phyloP scores from a whole-genome alignment of 2,113 vertebrate genomes.

The Theristicus caerulescens region DNA sequence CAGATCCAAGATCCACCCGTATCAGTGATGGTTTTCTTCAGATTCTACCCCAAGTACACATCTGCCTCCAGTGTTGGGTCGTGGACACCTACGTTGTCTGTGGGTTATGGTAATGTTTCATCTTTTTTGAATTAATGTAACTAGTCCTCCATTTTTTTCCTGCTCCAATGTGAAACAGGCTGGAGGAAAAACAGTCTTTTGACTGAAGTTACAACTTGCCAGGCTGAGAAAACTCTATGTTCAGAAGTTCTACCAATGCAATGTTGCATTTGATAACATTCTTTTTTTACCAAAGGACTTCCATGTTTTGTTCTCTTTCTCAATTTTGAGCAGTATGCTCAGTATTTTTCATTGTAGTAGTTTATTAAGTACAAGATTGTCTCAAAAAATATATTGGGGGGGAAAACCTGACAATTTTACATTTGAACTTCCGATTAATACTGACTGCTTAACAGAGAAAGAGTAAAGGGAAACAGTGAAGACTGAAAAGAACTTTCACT shows the following conservation, averaged over 20 bases:
- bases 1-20: neutral
- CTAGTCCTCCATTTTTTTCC: neutral
- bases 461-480: neutral
- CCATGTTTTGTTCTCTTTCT: neutral
- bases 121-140: neutral
- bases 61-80: too few species aligned
- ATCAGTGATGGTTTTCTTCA: neutral
- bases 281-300: neutral
- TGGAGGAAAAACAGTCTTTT: neutral
- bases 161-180: neutral
- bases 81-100: neutral
- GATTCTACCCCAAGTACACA: neutral
- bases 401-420: neutral
- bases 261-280: neutral
- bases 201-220: neutral
- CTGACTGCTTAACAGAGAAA: neutral
- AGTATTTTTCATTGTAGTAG: neutral
- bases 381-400: neutral
- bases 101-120: neutral
- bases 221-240: neutral
- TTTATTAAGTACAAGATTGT: neutral
- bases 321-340: neutral
- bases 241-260: neutral
- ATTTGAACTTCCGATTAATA: neutral
- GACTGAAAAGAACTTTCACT: neutral